Conservation (phyloP, 2,888 invertebrate genomes). For the Cheilosia grossa region DNA sequence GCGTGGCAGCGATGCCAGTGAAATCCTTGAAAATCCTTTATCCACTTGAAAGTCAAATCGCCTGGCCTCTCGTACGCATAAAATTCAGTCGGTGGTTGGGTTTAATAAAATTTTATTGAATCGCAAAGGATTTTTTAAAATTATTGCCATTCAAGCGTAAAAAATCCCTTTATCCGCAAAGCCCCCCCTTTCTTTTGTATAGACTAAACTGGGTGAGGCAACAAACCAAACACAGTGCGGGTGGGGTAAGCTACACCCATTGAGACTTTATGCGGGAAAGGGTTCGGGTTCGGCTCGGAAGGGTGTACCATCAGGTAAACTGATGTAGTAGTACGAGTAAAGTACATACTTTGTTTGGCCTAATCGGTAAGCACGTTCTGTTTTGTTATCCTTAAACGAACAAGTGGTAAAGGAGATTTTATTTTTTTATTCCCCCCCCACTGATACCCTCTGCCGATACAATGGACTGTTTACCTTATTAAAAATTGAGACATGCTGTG, state of each 20-base stretch:
- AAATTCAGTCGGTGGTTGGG: constrained; percentile 69
- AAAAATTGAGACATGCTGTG: constrained; percentile 69
- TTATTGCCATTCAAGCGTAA: constrained; percentile 81
- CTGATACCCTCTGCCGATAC: constrained; percentile 4
- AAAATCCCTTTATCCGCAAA: constrained; percentile 76
- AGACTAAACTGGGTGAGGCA: background rate
- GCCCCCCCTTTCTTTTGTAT: constrained; percentile 4
- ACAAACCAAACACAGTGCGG: constrained; percentile 39
- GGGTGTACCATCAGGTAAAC: constrained; percentile 56
- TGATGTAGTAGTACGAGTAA: constrained; percentile 23
- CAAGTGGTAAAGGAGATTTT: constrained; percentile 65
- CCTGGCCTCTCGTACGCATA: constrained; percentile 31
- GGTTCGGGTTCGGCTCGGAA: constrained; percentile 14
- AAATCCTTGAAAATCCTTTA: constrained; percentile 62
- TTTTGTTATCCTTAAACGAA: constrained; percentile 73
- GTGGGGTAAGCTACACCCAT: constrained; percentile 21
- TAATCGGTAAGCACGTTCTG: constrained; percentile 73
- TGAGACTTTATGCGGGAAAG: constrained; percentile 22
- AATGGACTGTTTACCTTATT: constrained; percentile 72
- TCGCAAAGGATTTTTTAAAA: constrained; percentile 82
- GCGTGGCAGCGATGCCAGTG: constrained; percentile 50
- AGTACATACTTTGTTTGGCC: constrained; percentile 66
- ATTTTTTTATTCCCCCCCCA: background rate
- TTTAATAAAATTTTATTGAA: constrained; percentile 83
- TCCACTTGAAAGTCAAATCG: constrained; percentile 64